These are phyloP conservation scores for Pyrocephalus nanus DNA, from an alignment of 2,797 vertebrate species.

Conservation along the genomic window DNA sequence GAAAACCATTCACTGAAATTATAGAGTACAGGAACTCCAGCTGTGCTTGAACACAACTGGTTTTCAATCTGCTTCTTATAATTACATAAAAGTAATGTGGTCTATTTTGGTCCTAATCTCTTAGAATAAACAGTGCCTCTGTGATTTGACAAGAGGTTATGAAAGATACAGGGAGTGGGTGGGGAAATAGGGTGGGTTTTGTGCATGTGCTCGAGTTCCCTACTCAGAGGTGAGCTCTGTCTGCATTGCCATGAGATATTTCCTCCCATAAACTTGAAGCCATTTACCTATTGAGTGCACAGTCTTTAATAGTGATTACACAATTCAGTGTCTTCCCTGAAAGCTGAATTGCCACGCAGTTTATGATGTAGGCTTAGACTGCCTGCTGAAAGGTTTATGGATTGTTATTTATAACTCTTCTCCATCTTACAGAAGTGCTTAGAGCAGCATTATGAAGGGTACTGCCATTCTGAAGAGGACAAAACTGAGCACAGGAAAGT, in stretches of 20 bases:
- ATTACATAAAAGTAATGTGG: background rate
- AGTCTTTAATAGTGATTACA: conserved; percentile 24
- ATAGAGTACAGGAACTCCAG: background rate
- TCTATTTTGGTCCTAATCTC: background rate
- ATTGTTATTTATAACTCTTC: conserved; percentile 7
- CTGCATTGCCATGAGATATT: background rate
- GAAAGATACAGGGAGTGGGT: background rate
- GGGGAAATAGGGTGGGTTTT: background rate
- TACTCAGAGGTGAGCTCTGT: background rate
- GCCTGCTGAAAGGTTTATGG: conserved; percentile 14
- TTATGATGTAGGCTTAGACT: background rate
- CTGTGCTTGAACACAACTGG: background rate
- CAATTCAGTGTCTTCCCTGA: conserved; percentile 1
- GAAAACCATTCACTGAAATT: background rate
- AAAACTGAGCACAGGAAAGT: background rate
- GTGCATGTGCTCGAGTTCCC: background rate
- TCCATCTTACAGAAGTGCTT: conserved; percentile 17
- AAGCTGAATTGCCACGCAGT: background rate
- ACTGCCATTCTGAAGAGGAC: background rate
- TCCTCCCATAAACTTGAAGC: background rate
- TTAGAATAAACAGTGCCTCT: background rate
- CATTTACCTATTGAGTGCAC: conserved; percentile 5
- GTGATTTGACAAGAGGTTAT: background rate
- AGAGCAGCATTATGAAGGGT: background rate
- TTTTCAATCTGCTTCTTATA: background rate